Percentiles rank a stretch among this genome's conserved stretches.
Evolutionary conservation across 2,888 invertebrate species (phyloP).

Genomic region (Sepiola atlantica): DNA sequence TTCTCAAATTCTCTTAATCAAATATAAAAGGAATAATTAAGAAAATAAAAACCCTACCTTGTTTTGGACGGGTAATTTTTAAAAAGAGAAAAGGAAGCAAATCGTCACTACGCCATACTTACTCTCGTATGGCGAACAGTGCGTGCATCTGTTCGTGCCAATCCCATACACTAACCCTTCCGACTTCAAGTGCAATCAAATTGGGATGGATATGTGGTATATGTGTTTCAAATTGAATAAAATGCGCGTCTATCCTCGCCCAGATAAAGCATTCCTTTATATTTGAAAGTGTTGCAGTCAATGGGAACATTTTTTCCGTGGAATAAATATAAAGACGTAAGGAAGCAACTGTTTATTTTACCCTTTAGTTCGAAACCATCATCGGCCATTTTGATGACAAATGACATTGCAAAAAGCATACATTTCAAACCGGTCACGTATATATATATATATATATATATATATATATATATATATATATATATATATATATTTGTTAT

Average conservation of each 20-base stretch:
- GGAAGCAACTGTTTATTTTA: not conserved
- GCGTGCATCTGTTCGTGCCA: not conserved
- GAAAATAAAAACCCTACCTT: no score
- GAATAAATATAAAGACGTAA: not conserved
- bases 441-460: no score
- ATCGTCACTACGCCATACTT: no score
- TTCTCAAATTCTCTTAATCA: no score
- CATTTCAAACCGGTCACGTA: no score
- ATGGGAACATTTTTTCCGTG: not conserved
- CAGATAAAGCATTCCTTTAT: not conserved
- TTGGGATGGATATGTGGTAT: not conserved
- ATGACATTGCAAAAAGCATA: not conserved
- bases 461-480: no score
- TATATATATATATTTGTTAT: no score
- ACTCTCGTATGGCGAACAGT: no score
- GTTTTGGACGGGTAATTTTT: no score
- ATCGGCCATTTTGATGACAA: not conserved
- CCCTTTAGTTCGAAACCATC: not conserved
- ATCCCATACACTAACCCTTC: not conserved
- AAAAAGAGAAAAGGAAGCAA: no score
- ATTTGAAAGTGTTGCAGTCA: not conserved
- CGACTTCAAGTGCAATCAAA: not conserved
- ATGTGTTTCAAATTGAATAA: not conserved
- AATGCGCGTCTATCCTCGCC: not conserved
- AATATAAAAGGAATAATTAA: no score